Evolutionary conservation across 2,888 invertebrate species (phyloP), one percentile per base, ranked within the genome.

Genomic region (Ennomos erosarius): DNA sequence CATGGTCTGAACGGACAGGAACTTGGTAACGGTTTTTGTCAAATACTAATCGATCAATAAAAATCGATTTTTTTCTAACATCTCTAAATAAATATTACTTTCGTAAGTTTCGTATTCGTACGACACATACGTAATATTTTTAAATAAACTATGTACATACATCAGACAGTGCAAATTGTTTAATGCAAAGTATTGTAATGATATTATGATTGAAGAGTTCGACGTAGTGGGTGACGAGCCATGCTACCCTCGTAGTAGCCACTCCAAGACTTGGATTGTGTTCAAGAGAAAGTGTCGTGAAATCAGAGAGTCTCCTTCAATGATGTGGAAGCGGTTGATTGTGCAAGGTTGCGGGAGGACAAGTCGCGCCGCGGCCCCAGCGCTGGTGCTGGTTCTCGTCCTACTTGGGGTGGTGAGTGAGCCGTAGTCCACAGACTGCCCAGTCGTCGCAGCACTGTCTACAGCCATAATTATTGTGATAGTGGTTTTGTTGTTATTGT

Each of bases 291-390:
- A 91, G 91, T 91, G 87, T 88, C 87, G 82, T 88, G 89, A 90
- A 88, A 88, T 88, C 87, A 74, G 75, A 83, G 85, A 85, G 83
- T 89, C 77, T 85, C 88, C 89, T 90, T 88, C 90, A 87, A 85
- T 90, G 90, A 91, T 90, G 91, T 91, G 90, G 91, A 90, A 88
- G 90, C 90, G 88, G 89, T 85, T 87, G 87, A 87, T 90, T 90
- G 90, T 88, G 91, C 91, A 90, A 91, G 74, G 67, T 60, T 58
- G 56, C 77, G 72, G 76, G 70, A 63, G 67, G 76, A 70, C 74
- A 69, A 77, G 79, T 73, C 72, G 76, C 60, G 59, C 74, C 55
- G 69, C 73, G 75, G 75, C 79, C 74, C 78, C 81, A 76, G 76
- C 77, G 61, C 74, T 82, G 76, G 76, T 77, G 59, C 75, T 87